Evolutionary conservation across 2,888 invertebrate genomes (phyloP), one percentile per base, ranked within the genome.

Genomic region (Hirtodrosophila trivittata): DNA sequence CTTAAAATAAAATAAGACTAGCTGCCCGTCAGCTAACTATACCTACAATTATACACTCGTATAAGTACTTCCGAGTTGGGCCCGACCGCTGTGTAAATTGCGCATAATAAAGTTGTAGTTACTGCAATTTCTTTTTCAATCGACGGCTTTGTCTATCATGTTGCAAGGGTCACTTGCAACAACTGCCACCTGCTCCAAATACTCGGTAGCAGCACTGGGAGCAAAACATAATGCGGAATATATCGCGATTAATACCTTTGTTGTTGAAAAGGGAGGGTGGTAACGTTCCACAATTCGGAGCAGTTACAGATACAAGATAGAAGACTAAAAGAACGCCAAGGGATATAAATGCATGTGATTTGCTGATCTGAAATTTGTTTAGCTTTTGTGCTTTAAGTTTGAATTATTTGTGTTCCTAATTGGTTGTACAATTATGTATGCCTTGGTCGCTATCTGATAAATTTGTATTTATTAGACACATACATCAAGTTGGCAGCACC

Each of bases 381-480:
- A 33, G 26, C 42, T 58, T 63, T 49, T 62, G 39, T 35, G 75
- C 62, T 59, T 67, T 67, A 64, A 55, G 63, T 67, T 72, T 75
- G 70, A 75, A 59, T 73, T 72, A 70, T 70, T 65, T 71, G 58
- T 68, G 52, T 56, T 78, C 67, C 77, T 86, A 86, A 86, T 86
- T 86, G 83, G 76, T 73, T 74, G 75, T 66, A 71, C 83, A 68
- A 81, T 76, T 75, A 81, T 73, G 73, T 83, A 81, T 80, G 86
- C 74, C 67, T 76, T 68, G 73, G 74, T 81, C 78, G 75, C 75
- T 67, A 45, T 66, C 78, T 86, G 87, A 86, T 87, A 86, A 81
- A 83, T 85, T 85, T 74, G 78, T 85, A 85, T 83, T 86, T 86
- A 87, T 87, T 87, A 85, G 66, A 70, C 75, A 66, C 67, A 81